Evolutionary conservation across 64 coral and sea anemone species (phyloP), one percentile per base, ranked within the genome.

Genomic region (Actinia tenebrosa): DNA sequence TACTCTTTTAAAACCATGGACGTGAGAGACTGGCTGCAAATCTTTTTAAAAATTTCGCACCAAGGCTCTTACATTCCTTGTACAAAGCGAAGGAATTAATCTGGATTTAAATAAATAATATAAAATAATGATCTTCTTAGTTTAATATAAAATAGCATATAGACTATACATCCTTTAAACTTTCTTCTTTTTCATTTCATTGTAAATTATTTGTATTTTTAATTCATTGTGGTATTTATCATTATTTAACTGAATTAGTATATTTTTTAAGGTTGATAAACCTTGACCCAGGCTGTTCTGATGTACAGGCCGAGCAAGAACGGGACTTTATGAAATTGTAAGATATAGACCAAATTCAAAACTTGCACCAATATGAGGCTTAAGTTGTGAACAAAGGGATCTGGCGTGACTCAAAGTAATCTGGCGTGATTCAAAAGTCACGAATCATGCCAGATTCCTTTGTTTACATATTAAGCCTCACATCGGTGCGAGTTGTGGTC

Each of bases 111-210:
- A 81, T 81, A 81, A 81, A 81, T 81, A 81, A 81, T 81, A 81
- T 81, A 81, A 81, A 81, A 81, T 81, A 81, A 81, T 47, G 45
- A 45, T 81, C 42, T 81, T 50, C 79, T 81, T 81, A 50, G 14
- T 75, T 45, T 81, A 81, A 81, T 81, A 81, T 81, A 81, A 81
- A 81, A 81, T 81, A 81, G 79, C 79, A 81, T 79, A 79, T 81
- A 81, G 79, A 81, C 79, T 81, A 81, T 81, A 81, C 79, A 81
- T 50, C 79, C 79, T 81, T 81, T 81, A 50, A 81, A 45, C 53
- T 81, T 81, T 45, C 53, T 81, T 45, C 19, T 81, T 81, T 53
- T 81, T 45, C 17, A 18, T 50, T 16, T 81, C 22, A 81, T 81
- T 81, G 79, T 81, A 81, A 81, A 81, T 81, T 81, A 81, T 81